These are phyloP conservation scores for Mergus octosetaceus DNA, from an alignment of 2,797 vertebrate genomes.

Conservation along the genomic window DNA sequence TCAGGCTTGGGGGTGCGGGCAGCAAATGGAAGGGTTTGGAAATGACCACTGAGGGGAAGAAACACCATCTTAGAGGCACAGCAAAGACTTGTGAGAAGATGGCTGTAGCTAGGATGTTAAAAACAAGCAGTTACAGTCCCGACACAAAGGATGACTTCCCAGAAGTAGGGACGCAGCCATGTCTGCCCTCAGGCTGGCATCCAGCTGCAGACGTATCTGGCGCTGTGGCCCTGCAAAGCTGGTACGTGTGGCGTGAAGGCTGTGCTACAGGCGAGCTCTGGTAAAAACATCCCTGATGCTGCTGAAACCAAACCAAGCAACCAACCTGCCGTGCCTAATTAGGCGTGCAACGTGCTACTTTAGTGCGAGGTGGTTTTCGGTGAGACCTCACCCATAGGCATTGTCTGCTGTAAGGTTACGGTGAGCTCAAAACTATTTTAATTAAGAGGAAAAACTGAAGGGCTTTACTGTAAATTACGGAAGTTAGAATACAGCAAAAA, in stretches of 20 bases:
- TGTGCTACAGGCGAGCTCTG: not conserved
- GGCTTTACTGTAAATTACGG: not conserved
- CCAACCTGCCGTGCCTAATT: not conserved
- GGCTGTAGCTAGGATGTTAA: not conserved
- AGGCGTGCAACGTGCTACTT: not conserved
- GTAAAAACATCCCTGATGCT: not conserved
- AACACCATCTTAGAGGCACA: accelerated
- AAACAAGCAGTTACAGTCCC: not conserved
- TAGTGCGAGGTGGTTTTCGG: not conserved
- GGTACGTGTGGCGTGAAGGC: too few relatives aligned
- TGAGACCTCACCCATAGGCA: not conserved
- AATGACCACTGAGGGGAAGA: not conserved
- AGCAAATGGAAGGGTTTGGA: not conserved
- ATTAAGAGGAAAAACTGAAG: not conserved
- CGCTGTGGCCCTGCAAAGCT: too few relatives aligned
- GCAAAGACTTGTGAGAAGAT: not conserved
- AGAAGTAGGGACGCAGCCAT: not conserved
- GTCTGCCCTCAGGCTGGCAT: not conserved
- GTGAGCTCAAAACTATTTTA: not conserved
- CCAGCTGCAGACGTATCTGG: not conserved
- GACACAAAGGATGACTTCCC: not conserved
- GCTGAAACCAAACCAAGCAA: not conserved
- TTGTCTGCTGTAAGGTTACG: not conserved
- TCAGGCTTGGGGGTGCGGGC: accelerated
- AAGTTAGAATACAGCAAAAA: not conserved